phyloP scores from a whole-genome alignment of 2,113 vertebrate genomes.

The Octodon degus region DNA sequence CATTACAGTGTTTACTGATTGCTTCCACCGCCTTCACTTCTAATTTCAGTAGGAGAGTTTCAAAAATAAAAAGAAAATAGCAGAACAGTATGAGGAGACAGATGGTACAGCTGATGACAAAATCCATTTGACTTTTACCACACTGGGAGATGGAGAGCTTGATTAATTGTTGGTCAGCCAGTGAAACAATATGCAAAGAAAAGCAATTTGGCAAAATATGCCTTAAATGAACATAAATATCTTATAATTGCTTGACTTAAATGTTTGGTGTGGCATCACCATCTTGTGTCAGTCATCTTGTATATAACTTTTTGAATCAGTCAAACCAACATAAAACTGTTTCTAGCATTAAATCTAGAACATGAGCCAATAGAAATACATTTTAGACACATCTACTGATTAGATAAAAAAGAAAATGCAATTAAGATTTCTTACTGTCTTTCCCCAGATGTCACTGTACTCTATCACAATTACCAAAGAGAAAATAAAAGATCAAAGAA shows the following conservation, averaged over 20 bases:
- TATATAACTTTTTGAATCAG: background rate
- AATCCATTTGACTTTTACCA: conserved; percentile 74
- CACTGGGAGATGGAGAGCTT: conserved; percentile 34
- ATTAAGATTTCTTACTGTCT: background rate
- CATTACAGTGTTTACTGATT: conserved; percentile 23
- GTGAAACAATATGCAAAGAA: conserved; percentile 56
- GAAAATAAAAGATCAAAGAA: conserved; percentile 33
- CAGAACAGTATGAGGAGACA: conserved; percentile 65
- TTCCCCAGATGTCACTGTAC: conserved; percentile 2
- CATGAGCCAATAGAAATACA: conserved; percentile 32
- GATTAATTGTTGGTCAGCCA: conserved; percentile 71
- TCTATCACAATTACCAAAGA: conserved; percentile 40
- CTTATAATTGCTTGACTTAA: conserved; percentile 36
- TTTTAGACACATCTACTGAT: conserved; percentile 19
- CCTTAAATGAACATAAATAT: conserved; percentile 23
- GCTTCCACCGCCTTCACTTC: conserved; percentile 52
- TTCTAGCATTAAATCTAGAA: background rate
- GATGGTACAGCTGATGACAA: conserved; percentile 73
- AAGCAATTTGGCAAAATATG: conserved; percentile 51
- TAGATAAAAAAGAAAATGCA: background rate
- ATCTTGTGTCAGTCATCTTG: conserved; percentile 5
- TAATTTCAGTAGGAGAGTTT: conserved; percentile 67
- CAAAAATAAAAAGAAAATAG: conserved; percentile 69
- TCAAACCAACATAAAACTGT: background rate
- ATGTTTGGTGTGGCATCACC: conserved; percentile 18